Evolutionary conservation across 2,113 vertebrate genomes (phyloP), one percentile per base, ranked within the genome.

Genomic region (Triplophysa dalaica): DNA sequence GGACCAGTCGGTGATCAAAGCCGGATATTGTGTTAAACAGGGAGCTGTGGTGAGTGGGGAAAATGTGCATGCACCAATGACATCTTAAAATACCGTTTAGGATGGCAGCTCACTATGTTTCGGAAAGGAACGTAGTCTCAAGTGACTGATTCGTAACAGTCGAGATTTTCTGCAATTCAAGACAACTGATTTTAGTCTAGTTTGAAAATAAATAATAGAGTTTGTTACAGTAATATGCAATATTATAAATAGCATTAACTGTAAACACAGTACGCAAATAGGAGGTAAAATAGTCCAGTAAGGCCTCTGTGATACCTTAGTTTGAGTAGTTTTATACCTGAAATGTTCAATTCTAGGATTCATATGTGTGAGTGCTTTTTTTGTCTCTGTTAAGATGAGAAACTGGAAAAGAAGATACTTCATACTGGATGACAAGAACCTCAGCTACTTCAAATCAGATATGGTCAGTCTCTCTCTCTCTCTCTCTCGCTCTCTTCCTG

Each of bases 381-480:
- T 76, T 38, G 26, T 75, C 56, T 29, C 73, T 82, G 77, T 83
- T 45, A 86, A 98, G 97, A 98, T 99, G 97, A 98, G 95, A 90
- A 98, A 94, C 87, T 98, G 97, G 97, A 99, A 98, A 91, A 94
- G 96, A 85, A 94, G 97, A 87, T 98, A 96, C 85, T 98, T 98
- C 86, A 87, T 96, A 26, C 82, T 98, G 90, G 96, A 98, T 86
- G 95, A 97, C 87, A 98, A 98, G 66, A 90, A 93, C 48, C 89
- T 98, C 89, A 95, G 95, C 77, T 99, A 98, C 91, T 98, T 94
- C 89, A 98, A 98, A 83, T 96, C 96, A 43, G 96, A 98, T 81
- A 91, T 94, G 95, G 97, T 98, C 90, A 81, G 93, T 87, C 45
- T 43, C 64, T 14, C 54, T 22, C 58, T 60, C 56, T 22, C 17